Base-by-base conservation (phyloP, 2,888 invertebrate species). In the Nasonia oneida region DNA sequence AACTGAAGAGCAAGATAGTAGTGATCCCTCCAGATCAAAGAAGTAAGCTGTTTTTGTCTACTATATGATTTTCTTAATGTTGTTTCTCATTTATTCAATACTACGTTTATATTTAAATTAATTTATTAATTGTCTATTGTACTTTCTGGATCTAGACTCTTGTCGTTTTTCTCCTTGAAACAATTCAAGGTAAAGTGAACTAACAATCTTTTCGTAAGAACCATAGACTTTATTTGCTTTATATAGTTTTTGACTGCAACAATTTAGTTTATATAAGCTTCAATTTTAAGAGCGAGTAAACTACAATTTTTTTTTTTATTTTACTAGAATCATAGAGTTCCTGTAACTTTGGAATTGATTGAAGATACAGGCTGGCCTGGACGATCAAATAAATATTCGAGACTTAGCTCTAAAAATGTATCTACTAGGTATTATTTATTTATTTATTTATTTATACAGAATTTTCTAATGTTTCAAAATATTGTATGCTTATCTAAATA, bases 101-200 rank as follows among this genome's bases (percentile, higher is more conserved):
- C 42, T 57, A 42, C 64, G 53, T 42, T 84, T 12, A 64, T 74
- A 67, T 42, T 39, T 76, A 14, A 86, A 81, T 83, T 87, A 87
- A 86, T 87, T 86, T 67, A 87, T 79, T 85, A 84, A 88, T 90
- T 90, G 80, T 89, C 88, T 89, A 86, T 87, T 88, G 89, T 88
- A 90, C 90, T 89, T 88, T 86, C 90, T 87, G 91, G 90, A 91
- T 89, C 57, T 61, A 92, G 92, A 89, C 88, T 92, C 84, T 90
- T 92, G 89, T 92, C 92, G 88, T 91, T 91, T 89, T 90, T 92
- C 86, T 90, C 91, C 88, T 89, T 92, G 89, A 92, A 91, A 89
- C 88, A 85, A 39, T 85, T 85, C 75, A 85, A 89, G 88, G 91
- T 92, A 88, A 92, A 92, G 92, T 81, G 90, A 90, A 87, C 84